Percentiles rank a stretch among this genome's conserved stretches.
Conservation (phyloP, 2,113 vertebrate genomes). For the Oryzias celebensis region DNA sequence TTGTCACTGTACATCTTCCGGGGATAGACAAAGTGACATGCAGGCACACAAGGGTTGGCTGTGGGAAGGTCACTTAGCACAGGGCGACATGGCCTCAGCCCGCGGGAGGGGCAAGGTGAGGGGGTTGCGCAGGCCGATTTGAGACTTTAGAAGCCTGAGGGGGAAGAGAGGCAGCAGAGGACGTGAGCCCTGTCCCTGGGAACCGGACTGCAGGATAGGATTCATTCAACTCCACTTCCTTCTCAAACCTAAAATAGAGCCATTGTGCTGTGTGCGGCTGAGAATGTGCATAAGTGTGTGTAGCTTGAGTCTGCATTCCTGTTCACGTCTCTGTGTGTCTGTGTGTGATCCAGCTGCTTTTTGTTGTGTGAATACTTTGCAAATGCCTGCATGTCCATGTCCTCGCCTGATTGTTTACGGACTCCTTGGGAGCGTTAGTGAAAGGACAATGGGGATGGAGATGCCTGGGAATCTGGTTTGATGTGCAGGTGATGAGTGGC, state of each 20-base stretch:
- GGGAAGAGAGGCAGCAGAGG: conserved; percentile 85
- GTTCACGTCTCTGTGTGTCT: conserved; percentile 62
- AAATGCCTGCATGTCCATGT: conserved; percentile 52
- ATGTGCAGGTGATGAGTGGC: conserved; percentile 92
- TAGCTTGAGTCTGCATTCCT: conserved; percentile 7
- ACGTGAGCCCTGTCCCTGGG: conserved; percentile 97
- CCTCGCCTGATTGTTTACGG: conserved; percentile 88
- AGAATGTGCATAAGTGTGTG: conserved; percentile 83
- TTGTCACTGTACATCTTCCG: conserved; percentile 25
- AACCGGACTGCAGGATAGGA: conserved; percentile 98
- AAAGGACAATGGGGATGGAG: conserved; percentile 88
- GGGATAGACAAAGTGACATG: conserved; percentile 46
- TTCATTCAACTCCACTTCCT: conserved; percentile 99
- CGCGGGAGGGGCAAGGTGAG: conserved; percentile 49
- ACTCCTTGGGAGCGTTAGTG: conserved; percentile 90
- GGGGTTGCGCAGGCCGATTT: conserved; percentile 75
- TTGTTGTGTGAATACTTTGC: conserved; percentile 50
- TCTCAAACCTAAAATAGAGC: conserved; percentile 96
- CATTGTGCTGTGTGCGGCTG: conserved; percentile 96
- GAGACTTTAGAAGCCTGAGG: conserved; percentile 77
- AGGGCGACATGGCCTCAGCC: conserved; percentile 51
- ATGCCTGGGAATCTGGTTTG: conserved; percentile 83
- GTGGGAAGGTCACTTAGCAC: conserved; percentile 66
- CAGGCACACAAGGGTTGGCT: conserved; percentile 31
- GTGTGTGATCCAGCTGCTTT: conserved; percentile 32